A percentile compares a stretch with the other conserved stretches of the same genome.
Evolutionary conservation across 2,113 vertebrate genomes (phyloP).

Genomic region (Pseudorectes ferrugineus): DNA sequence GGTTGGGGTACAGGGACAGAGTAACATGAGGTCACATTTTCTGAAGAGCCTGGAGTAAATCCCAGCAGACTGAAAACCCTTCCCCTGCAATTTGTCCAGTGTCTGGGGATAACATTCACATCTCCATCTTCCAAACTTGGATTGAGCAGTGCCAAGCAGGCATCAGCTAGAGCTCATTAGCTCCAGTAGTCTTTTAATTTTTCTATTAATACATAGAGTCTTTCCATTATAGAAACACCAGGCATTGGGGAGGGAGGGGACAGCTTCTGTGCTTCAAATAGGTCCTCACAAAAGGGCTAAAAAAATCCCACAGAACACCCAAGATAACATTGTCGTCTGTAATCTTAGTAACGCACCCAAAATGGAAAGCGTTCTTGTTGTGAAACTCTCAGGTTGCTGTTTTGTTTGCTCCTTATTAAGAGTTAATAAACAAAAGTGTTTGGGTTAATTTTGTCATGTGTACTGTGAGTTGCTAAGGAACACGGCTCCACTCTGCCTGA

Average conservation of each 20-base stretch:
- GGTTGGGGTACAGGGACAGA: background rate
- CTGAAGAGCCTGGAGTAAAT: background rate
- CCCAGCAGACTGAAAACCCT: background rate
- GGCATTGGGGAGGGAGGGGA: background rate
- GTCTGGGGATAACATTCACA: background rate
- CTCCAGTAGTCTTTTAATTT: background rate
- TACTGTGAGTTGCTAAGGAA: conserved; percentile 65
- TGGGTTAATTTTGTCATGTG: conserved; percentile 70
- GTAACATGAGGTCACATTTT: background rate
- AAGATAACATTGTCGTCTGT: conserved; percentile 27
- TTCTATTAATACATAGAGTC: conserved; percentile 1
- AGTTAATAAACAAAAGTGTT: conserved; percentile 65
- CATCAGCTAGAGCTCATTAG: background rate
- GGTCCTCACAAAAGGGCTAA: conserved; percentile 14
- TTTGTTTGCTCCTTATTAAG: conserved; percentile 53
- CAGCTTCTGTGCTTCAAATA: conserved; percentile 32
- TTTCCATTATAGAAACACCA: conserved; percentile 18
- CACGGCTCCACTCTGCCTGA: conserved; percentile 65
- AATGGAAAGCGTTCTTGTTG: conserved; percentile 29
- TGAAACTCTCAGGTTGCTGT: conserved; percentile 40
- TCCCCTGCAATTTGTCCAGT: background rate
- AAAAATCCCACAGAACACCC: conserved; percentile 2
- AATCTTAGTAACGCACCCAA: background rate
- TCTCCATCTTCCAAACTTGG: background rate
- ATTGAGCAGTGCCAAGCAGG: background rate